Conservation (phyloP, 2,888 invertebrate species). For the Escarpia spicata region DNA sequence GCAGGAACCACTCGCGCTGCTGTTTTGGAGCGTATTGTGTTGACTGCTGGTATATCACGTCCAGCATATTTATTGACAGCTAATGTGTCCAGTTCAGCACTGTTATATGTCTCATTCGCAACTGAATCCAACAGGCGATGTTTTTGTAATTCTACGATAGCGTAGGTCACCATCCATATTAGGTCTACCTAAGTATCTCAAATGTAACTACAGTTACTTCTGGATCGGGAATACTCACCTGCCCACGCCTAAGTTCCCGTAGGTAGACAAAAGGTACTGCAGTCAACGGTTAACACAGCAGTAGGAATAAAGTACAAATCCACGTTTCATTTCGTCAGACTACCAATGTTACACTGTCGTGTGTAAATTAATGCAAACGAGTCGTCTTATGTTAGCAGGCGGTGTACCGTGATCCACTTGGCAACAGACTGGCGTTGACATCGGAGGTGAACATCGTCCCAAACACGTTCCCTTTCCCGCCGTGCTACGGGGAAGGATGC, state of each 20-base stretch:
- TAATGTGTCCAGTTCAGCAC: neutral
- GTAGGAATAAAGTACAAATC: too few relatives aligned
- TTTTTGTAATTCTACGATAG: too few relatives aligned
- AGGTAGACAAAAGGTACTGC: too few relatives aligned
- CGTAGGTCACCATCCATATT: too few relatives aligned
- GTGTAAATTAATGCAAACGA: neutral
- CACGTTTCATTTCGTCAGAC: too few relatives aligned
- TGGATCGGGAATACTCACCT: too few relatives aligned
- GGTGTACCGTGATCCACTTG: neutral
- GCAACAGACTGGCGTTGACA: neutral
- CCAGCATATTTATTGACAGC: neutral
- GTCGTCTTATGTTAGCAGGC: neutral
- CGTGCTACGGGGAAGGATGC: neutral
- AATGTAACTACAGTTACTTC: too few relatives aligned
- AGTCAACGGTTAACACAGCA: too few relatives aligned
- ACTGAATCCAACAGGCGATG: too few relatives aligned
- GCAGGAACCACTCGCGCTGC: neutral
- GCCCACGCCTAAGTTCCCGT: too few relatives aligned
- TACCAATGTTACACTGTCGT: neutral
- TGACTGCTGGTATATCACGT: neutral
- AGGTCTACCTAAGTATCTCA: too few relatives aligned
- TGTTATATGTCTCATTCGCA: neutral
- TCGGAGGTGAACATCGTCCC: neutral
- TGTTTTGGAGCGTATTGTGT: neutral
- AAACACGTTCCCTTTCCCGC: neutral